Conservation (phyloP, 2,797 vertebrate species). For the Steatocranus sp. region DNA sequence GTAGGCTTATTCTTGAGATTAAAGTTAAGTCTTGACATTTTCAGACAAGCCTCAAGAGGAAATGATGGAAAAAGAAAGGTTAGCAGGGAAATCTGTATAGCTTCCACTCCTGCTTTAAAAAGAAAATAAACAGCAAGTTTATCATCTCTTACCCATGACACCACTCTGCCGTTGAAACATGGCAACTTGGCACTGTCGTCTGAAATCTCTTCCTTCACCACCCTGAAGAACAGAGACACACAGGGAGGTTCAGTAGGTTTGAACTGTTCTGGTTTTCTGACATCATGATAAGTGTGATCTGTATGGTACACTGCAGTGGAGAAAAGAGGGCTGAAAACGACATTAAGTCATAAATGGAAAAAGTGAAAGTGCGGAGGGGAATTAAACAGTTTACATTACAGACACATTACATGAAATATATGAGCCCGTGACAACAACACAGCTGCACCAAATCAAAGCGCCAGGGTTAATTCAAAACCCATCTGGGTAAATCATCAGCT, state of each 20-base stretch:
- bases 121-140: neutral
- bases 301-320: neutral
- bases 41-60: neutral
- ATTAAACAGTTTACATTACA: conserved; percentile 20
- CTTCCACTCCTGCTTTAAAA: neutral
- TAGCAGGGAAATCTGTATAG: neutral
- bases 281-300: neutral
- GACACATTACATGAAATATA: neutral
- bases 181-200: conserved; percentile 84
- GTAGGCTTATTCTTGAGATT: neutral
- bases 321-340: neutral
- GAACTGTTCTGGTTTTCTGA: neutral
- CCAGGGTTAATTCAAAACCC: neutral
- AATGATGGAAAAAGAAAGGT: neutral
- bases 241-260: neutral
- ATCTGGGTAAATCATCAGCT: neutral
- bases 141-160: conserved; percentile 80
- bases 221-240: conserved; percentile 58
- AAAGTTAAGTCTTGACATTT: neutral
- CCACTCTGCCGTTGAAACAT: conserved; percentile 88
- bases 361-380: neutral
- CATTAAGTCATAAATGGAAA: neutral
- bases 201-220: conserved; percentile 95
- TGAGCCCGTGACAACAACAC: neutral
- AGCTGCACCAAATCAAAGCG: conserved; percentile 5